phyloP scores from a whole-genome alignment of 1,140 invertebrate genomes.

The Globodera ellingtonae region DNA sequence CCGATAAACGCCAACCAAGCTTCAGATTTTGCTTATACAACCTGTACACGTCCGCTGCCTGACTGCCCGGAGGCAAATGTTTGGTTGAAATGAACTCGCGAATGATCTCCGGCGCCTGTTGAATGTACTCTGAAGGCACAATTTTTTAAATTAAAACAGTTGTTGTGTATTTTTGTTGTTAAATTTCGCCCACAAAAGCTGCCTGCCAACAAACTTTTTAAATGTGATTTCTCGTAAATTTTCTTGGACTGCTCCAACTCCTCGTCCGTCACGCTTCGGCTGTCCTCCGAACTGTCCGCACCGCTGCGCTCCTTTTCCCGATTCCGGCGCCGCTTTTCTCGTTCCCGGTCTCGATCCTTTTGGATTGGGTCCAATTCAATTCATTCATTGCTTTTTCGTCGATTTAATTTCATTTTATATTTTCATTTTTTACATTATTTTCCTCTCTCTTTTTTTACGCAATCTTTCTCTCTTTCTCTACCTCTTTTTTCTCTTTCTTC shows the following conservation, averaged over 20 bases:
- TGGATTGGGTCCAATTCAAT: too few relatives aligned
- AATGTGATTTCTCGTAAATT: conserved; percentile 23
- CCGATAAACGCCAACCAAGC: too few relatives aligned
- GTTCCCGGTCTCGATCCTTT: conserved; percentile 7
- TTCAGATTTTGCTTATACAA: neutral
- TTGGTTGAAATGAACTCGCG: conserved; percentile 60
- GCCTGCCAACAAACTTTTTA: conserved; percentile 16
- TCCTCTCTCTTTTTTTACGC: neutral
- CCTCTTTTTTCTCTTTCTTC: neutral
- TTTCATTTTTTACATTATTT: neutral
- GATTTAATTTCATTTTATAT: neutral
- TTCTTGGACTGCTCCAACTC: conserved; percentile 1
- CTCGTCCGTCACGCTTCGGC: conserved; percentile 11
- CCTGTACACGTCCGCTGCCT: conserved; percentile 56
- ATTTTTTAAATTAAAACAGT: conserved; percentile 14
- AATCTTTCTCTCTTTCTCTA: conserved; percentile 1
- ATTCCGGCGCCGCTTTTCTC: conserved; percentile 3
- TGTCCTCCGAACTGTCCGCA: conserved; percentile 14
- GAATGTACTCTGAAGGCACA: conserved; percentile 51
- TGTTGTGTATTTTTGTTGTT: neutral
- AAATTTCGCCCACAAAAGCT: conserved; percentile 3
- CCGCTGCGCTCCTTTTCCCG: neutral
- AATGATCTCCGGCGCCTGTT: conserved; percentile 65
- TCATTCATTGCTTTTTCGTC: too few relatives aligned
- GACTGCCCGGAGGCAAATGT: conserved; percentile 54